These are phyloP conservation scores for Nemoura dubitans DNA, from an alignment of 2,888 invertebrate genomes.

Conservation along the genomic window DNA sequence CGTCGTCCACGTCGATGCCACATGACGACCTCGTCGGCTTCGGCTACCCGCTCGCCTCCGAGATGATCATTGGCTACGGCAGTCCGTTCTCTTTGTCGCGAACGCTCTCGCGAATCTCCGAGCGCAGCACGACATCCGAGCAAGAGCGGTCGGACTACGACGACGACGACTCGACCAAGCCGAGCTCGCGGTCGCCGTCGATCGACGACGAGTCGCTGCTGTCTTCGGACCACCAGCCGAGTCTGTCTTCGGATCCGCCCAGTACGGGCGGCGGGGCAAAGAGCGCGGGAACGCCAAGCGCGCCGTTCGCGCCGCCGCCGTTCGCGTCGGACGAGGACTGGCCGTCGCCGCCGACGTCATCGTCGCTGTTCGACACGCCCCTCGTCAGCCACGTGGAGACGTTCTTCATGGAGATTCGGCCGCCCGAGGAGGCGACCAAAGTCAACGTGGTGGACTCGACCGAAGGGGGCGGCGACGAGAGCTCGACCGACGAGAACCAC, in stretches of 20 bases:
- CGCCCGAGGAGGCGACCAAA: conserved; percentile 69
- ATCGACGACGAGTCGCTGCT: conserved; percentile 84
- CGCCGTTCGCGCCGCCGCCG: conserved; percentile 84
- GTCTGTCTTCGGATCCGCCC: conserved; percentile 83
- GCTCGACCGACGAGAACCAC: conserved; percentile 73
- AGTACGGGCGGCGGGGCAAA: conserved; percentile 53
- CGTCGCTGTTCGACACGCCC: conserved; percentile 73
- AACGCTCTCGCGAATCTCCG: conserved; percentile 86
- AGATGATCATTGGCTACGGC: conserved; percentile 74
- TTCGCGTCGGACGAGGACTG: conserved; percentile 81
- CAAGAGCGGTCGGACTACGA: conserved; percentile 84
- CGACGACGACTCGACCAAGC: conserved; percentile 78
- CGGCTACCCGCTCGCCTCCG: conserved; percentile 74
- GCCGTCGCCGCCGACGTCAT: conserved; percentile 79
- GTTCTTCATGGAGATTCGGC: conserved; percentile 79
- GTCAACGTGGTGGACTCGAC: conserved; percentile 76
- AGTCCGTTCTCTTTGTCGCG: conserved; percentile 78
- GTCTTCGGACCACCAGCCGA: conserved; percentile 86
- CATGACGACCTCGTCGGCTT: conserved; percentile 77
- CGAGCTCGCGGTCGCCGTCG: conserved; percentile 83
- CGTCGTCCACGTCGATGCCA: conserved; percentile 61
- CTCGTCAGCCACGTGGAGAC: conserved; percentile 81
- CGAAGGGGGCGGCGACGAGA: conserved; percentile 66
- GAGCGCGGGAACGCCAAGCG: conserved; percentile 81
- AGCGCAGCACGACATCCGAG: conserved; percentile 87